phyloP scores from a whole-genome alignment of 2,797 vertebrate genomes.

The Siniperca undulata region DNA sequence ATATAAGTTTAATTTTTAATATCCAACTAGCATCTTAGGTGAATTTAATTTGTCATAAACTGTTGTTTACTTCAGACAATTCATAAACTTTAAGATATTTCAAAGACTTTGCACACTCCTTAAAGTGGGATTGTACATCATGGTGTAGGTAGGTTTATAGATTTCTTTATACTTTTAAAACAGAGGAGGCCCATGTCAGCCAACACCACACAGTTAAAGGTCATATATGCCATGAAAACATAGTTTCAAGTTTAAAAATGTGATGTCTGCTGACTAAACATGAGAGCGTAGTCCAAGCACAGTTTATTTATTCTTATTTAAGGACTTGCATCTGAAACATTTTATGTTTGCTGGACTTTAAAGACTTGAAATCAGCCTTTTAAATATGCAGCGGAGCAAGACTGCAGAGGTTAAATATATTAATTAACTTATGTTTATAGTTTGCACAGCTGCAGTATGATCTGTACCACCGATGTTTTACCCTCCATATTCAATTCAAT shows the following conservation, averaged over 20 bases:
- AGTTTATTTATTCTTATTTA: neutral
- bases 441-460: neutral
- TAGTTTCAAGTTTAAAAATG: neutral
- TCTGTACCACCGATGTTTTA: neutral
- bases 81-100: neutral
- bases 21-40: neutral
- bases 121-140: too few species aligned
- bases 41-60: neutral
- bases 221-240: too few species aligned
- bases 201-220: neutral
- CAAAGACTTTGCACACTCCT: neutral
- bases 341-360: neutral
- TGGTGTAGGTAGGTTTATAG: neutral
- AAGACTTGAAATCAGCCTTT: neutral
- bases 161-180: too few species aligned
- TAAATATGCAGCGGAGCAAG: neutral
- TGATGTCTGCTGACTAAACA: neutral
- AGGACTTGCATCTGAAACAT: neutral
- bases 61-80: neutral
- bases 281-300: neutral
- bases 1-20: neutral
- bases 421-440: slow-evolving; percentile 16
- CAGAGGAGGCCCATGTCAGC: too few species aligned
- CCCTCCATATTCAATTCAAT: too few species aligned
- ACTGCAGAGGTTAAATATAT: slow-evolving; percentile 6